Evolutionary conservation across 2,888 invertebrate species (phyloP), one percentile per base, ranked within the genome.

Genomic region (Xylocampa areola): DNA sequence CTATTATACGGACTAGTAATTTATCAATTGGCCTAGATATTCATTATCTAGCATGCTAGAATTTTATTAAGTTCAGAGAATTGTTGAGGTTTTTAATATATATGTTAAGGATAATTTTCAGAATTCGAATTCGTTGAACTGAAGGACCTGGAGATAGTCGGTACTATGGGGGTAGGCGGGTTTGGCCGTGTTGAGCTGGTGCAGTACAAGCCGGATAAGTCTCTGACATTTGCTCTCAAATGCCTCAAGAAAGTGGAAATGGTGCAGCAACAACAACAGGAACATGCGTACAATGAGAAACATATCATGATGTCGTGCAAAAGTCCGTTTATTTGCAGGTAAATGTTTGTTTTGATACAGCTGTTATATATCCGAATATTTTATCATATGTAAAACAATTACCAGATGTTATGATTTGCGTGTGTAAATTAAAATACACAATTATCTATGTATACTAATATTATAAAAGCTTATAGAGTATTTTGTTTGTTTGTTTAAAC

Each of bases 161-260:
- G 97, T 16, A 98, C 98, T 0, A 94, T 99, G 69, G 99, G 99
- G 0, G 97, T 98, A 10, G 99, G 99, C 4, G 98, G 98, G 1
- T 98, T 98, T 82, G 98, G 98, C 0, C 95, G 98, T 1, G 98
- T 98, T 0, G 98, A 97, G 81, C 92, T 98, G 59, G 97, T 97
- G 14, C 94, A 94, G 21, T 95, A 96, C 78, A 94, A 94, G 45
- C 92, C 92, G 0, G 89, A 95, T 49, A 89, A 89, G 27, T 89
- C 94, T 73, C 79, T 94, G 8, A 95, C 95, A 0, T 98, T 97
- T 86, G 98, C 98, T 0, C 91, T 98, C 61, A 98, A 98, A 91
- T 97, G 97, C 80, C 95, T 98, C 62, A 98, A 97, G 86, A 98
- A 98, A 91, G 95, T 97, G 58, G 97, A 98, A 79, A 97, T 98